phyloP scores from a whole-genome alignment of 2,113 vertebrate genomes.

The Psophia crepitans region DNA sequence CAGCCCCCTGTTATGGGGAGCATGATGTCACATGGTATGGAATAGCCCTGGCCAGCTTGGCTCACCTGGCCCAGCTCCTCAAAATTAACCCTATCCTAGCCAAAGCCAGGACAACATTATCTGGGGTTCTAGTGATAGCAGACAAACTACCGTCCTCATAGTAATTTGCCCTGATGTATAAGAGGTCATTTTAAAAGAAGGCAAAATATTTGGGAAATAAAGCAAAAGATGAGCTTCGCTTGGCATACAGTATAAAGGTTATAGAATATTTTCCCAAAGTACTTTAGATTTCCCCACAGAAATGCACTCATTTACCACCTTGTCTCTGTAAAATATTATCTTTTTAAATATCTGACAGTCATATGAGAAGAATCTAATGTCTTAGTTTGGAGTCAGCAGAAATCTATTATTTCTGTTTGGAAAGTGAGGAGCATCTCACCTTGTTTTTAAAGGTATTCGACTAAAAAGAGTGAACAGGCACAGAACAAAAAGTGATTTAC shows the following conservation, averaged over 20 bases:
- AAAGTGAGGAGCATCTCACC: not conserved
- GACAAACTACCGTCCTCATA: not conserved
- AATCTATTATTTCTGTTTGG: not conserved
- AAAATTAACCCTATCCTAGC: no score
- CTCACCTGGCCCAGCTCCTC: no score
- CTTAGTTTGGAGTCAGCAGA: not conserved
- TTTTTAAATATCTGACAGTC: not conserved
- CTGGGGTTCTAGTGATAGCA: not conserved
- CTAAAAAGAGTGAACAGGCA: not conserved
- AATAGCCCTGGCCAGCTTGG: no score
- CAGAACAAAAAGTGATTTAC: not conserved
- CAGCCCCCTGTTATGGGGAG: no score
- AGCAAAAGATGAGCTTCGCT: not conserved
- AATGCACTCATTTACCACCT: not conserved
- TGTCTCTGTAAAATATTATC: not conserved
- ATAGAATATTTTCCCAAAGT: not conserved
- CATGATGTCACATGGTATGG: no score
- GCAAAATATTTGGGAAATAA: not conserved
- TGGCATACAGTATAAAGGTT: not conserved
- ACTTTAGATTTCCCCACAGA: not conserved
- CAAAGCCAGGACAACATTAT: no score
- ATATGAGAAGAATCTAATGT: not conserved
- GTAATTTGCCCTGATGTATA: not conserved
- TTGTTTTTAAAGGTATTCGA: not conserved
- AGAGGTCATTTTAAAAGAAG: not conserved